Conservation (phyloP, 2,113 vertebrate species). For the Pachypanchax playfairii region DNA sequence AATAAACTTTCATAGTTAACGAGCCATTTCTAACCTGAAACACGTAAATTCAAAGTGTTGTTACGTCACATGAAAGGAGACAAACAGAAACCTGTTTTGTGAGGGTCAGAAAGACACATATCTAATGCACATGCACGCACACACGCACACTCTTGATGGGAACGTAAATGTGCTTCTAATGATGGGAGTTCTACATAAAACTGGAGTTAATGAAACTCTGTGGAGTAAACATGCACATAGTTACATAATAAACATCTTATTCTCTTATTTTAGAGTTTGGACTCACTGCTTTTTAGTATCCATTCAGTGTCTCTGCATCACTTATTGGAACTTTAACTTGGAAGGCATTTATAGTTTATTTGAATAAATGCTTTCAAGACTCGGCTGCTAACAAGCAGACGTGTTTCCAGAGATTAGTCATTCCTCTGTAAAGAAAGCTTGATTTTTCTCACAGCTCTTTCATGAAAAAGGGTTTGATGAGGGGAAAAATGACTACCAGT, state of each 20-base stretch:
- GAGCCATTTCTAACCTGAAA: slow-evolving; percentile 44
- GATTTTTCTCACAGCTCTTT: slow-evolving; percentile 57
- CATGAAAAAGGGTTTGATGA: slow-evolving; percentile 48
- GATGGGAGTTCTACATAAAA: slow-evolving; percentile 44
- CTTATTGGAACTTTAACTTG: slow-evolving; percentile 44
- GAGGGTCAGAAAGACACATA: slow-evolving; percentile 36
- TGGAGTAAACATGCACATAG: slow-evolving; percentile 56
- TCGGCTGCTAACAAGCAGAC: slow-evolving; percentile 53
- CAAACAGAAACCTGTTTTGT: slow-evolving; percentile 55
- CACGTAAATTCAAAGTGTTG: slow-evolving; percentile 46
- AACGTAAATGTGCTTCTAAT: slow-evolving; percentile 51
- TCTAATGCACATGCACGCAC: too few species aligned
- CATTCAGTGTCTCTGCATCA: slow-evolving; percentile 32
- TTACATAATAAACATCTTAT: slow-evolving; percentile 69
- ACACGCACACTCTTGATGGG: slow-evolving; percentile 8
- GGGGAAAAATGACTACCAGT: too few species aligned
- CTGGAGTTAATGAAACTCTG: slow-evolving; percentile 51
- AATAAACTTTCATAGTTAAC: slow-evolving; percentile 61
- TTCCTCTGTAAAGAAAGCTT: slow-evolving; percentile 61
- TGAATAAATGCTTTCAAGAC: slow-evolving; percentile 61
- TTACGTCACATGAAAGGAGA: slow-evolving; percentile 56
- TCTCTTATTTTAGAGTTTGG: slow-evolving; percentile 49
- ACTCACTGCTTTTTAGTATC: slow-evolving; percentile 43
- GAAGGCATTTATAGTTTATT: slow-evolving; percentile 60
- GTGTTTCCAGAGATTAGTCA: slow-evolving; percentile 24